phyloP scores from a whole-genome alignment of 2,113 vertebrate species.

The Salvelinus namaycush region DNA sequence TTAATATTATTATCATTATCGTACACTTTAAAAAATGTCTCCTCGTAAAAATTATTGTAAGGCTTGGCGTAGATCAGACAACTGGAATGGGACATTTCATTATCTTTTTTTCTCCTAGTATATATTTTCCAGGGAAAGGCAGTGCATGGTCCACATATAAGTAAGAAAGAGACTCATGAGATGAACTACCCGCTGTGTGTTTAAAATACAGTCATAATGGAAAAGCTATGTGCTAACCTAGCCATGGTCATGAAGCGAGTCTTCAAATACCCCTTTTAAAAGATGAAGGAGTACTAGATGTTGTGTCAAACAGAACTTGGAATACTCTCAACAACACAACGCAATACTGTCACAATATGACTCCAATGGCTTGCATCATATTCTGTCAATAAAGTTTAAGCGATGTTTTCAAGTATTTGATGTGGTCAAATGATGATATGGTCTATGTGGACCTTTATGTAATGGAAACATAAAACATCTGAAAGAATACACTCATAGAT shows the following conservation, averaged over 20 bases:
- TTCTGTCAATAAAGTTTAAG: constrained; percentile 20
- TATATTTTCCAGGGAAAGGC: neutral
- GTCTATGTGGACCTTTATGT: neutral
- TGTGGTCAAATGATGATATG: constrained; percentile 1
- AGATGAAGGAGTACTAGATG: neutral
- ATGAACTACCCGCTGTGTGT: constrained; percentile 1
- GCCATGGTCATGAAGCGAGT: neutral
- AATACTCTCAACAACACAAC: constrained; percentile 2
- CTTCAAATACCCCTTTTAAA: neutral
- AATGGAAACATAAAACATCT: neutral
- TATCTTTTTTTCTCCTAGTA: neutral
- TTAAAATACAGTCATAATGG: neutral
- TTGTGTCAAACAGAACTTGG: neutral
- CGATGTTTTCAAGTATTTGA: constrained; percentile 10
- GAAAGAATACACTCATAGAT: neutral
- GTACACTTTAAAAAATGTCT: neutral
- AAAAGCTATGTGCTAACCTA: too few relatives aligned
- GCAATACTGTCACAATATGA: neutral
- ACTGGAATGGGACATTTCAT: constrained; percentile 1
- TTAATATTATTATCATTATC: constrained; percentile 1
- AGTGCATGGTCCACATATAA: neutral
- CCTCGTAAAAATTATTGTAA: neutral
- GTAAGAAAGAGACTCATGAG: neutral
- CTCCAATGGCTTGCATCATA: constrained; percentile 3
- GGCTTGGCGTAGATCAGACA: constrained; percentile 9